Evolutionary conservation across 2,888 invertebrate species (phyloP), one percentile per base, ranked within the genome.

Genomic region (Autographa pulchrina): DNA sequence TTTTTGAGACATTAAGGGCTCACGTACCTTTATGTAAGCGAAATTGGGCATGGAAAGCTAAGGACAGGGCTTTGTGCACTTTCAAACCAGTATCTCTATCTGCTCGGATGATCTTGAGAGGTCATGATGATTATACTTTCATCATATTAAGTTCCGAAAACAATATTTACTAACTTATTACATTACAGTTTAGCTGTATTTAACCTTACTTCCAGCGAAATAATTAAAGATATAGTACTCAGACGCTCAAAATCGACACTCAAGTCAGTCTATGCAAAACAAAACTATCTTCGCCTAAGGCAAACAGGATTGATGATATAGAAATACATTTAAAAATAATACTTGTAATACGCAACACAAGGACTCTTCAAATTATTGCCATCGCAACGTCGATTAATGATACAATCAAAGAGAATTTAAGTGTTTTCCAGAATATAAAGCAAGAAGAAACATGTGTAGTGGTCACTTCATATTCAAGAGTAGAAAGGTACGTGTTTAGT

Each of bases 1-100:
- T 75, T 80, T 83, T 85, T 81, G 68, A 60, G 65, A 48, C 69
- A 20, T 60, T 63, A 80, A 82, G 77, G 83, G 78, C 75, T 77
- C 78, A 69, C 70, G 69, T 68, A 65, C 65, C 62, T 68, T 77
- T 71, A 77, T 68, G 74, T 82, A 79, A 81, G 75, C 48, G 54
- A 74, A 77, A 69, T 69, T 79, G 65, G 71, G 64, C 73, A 72
- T 82, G 77, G 77, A 79, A 74, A 79, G 73, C 68, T 60, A 76
- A 69, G 77, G 60, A 75, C 48, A 31, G 67, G 18, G 43, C 43
- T 43, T 71, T 75, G 68, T 75, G n/a, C 48, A 65, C 65, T 74
- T 74, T 61, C 43, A 32, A n/a, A 56, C 67, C 67, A 67, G 67
- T 75, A 75, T 63, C 79, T 75, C 68, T 74, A 59, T 59, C 70